Base-by-base conservation (phyloP, 2,797 vertebrate genomes). In the Peromyscus nudipes region DNA sequence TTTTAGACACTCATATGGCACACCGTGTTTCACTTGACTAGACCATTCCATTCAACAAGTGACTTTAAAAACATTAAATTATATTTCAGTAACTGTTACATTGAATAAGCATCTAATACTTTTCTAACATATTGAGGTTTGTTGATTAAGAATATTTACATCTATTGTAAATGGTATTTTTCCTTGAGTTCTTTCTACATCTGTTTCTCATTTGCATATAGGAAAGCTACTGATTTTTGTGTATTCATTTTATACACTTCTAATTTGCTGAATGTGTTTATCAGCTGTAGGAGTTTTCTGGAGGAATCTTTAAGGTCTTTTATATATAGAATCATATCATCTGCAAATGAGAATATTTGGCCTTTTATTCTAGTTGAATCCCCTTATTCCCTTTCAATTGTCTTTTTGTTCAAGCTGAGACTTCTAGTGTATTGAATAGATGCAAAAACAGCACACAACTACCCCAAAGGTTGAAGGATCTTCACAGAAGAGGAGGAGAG, bases 31-130 rank as follows among this genome's bases (percentile, higher is more conserved):
- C 52, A 29, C 60, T 92, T 92, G 23, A 46, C 77, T 46, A 37
- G 34, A 80, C 3, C 64, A 84, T 88, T 62, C 60, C 21, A 93
- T 79, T 91, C 55, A 67, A 82, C 7, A 14, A 75, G n/a, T 57
- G 43, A 49, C 23, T 55, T 71, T 64, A 65, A 75, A 84, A 94
- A 76, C 34, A 49, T 40, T 82, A 71, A 52, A 23, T 81, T 96
- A 27, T 37, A 55, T 62, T 79, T 96, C 40, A 89, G n/a, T 94
- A 69, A 62, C 25, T 76, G 49, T 10, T 75, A 60, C 34, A 40
- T 6, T 65, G 55, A 94, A 95, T 91, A 92, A 94, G 43, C 29
- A 37, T 60, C 23, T 85, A 82, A 77, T 73, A 46, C 49, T 27
- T 79, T 90, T 64, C 13, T 69, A 85, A 85, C 3, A 46, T 92